Evolutionary conservation across 2,113 vertebrate species (phyloP).

Genomic region (Pluvianellus socialis): DNA sequence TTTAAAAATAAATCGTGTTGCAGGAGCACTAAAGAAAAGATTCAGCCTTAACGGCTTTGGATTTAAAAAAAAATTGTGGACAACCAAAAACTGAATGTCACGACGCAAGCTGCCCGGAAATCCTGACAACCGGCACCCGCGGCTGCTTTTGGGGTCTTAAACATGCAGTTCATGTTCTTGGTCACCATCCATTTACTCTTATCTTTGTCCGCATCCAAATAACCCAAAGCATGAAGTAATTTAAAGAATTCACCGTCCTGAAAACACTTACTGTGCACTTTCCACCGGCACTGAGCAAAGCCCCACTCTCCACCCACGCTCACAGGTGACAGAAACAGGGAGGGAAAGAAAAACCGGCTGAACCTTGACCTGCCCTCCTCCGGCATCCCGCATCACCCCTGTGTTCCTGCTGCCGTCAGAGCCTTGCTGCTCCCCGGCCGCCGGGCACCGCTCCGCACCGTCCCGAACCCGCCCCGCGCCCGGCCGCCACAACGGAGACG

Average conservation of each 20-base stretch:
- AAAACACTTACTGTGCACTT: accelerated
- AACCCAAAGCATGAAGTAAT: neutral
- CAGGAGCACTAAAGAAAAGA: neutral
- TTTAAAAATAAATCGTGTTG: neutral
- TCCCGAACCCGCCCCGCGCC: accelerated
- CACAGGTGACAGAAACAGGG: neutral
- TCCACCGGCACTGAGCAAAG: neutral
- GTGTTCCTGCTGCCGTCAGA: accelerated
- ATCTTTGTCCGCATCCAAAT: neutral
- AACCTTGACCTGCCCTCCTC: neutral
- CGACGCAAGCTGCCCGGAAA: neutral
- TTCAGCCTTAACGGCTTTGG: neutral
- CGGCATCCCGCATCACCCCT: too few relatives aligned
- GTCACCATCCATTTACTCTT: neutral
- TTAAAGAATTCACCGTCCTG: accelerated
- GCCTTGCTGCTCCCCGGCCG: accelerated
- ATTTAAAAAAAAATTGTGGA: neutral
- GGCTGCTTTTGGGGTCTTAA: neutral
- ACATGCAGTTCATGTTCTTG: neutral
- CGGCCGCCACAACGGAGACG: neutral
- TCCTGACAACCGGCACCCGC: neutral
- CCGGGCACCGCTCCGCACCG: accelerated
- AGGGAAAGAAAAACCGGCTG: neutral
- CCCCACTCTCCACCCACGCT: accelerated
- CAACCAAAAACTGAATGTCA: neutral